phyloP scores from a whole-genome alignment of 2,113 vertebrate species.

The Ceyx melanurus region DNA sequence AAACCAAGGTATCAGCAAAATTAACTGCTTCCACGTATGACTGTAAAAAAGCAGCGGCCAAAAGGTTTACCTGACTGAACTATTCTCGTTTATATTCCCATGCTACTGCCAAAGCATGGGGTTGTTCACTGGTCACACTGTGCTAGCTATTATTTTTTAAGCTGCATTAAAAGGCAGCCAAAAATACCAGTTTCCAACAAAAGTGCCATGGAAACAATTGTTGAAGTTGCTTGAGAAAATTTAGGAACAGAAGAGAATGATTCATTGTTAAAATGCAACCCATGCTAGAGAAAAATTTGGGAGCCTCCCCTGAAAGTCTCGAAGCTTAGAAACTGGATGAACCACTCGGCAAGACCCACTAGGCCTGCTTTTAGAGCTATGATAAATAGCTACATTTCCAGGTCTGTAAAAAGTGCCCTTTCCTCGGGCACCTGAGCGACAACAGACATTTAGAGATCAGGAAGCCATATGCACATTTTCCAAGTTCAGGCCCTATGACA shows the following conservation, averaged over 20 bases:
- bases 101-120: not conserved
- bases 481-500: not conserved
- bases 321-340: not conserved
- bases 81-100: not conserved
- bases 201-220: slow-evolving; percentile 51
- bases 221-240: slow-evolving; percentile 32
- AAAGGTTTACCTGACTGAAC: not conserved
- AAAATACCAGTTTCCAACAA: slow-evolving; percentile 21
- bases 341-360: not conserved
- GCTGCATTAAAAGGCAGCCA: slow-evolving; percentile 30
- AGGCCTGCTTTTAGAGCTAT: not conserved
- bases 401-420: not conserved
- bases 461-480: not conserved
- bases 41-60: not conserved
- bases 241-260: slow-evolving; percentile 37
- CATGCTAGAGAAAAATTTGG: not conserved
- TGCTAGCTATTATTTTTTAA: slow-evolving; percentile 10
- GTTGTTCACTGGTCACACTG: not conserved
- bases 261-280: slow-evolving; percentile 25
- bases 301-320: not conserved
- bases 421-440: not conserved
- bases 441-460: not conserved
- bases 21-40: not conserved
- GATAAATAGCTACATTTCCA: not conserved
- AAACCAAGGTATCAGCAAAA: not conserved